Evolutionary conservation across 2,797 vertebrate species (phyloP), one percentile per base, ranked within the genome.

Genomic region (Hippoglossus hippoglossus): DNA sequence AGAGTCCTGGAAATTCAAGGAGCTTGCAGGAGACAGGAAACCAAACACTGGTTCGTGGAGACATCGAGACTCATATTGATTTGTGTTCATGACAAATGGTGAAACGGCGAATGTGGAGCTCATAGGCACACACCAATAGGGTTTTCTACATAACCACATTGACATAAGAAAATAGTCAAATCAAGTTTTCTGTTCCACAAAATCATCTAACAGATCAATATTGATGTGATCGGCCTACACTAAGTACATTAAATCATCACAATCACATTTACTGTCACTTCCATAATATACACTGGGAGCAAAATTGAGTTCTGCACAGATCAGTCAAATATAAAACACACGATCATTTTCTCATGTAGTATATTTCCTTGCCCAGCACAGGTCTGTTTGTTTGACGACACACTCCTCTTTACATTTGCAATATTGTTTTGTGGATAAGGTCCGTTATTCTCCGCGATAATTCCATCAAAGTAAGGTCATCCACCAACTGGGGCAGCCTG

Each of bases 401-500:
- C 6, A 0, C 25, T 75, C 10, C 50, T 51, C 1, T 19, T 79
- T 80, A 74, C 56, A 69, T 75, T 80, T 77, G 31, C 63, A 57
- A 77, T 81, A 83, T 83, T 76, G 76, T 87, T 77, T 79, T 44
- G 8, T 60, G 41, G 47, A 62, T 49, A 72, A 9, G 13, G 31
- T 52, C 77, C 54, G 85, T 87, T 84, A 81, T 87, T 85, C 78
- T 88, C 69, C 80, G 79, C 82, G 63, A 77, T 90, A 87, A 89
- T 89, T 87, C 89, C 91, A 92, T 93, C 91, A 93, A 93, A 92
- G 91, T 88, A 93, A 93, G 92, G 91, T 92, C 91, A 92, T 79
- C 74, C 77, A 65, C 84, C 77, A 83, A 85, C 80, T 68, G 80
- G 86, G 80, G 63, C 82, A 84, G 65, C 61, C 83, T 74, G 79